phyloP scores from a whole-genome alignment of 2,797 vertebrate genomes.

The Sciurus carolinensis region DNA sequence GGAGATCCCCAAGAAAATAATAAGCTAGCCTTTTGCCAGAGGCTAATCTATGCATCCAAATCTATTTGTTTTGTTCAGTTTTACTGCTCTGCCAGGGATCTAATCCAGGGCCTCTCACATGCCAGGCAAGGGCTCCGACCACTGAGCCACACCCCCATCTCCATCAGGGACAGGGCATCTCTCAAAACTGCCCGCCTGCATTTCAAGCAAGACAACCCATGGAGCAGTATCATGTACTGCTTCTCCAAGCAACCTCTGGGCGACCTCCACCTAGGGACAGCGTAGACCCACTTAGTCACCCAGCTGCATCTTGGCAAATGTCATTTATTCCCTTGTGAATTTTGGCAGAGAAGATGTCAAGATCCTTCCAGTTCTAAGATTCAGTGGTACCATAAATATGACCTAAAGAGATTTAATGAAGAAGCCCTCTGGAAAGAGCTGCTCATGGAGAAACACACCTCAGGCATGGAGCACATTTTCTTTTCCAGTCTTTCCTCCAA shows the following conservation, averaged over 20 bases:
- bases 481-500: background rate
- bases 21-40: background rate
- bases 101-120: too few species aligned
- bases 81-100: too few species aligned
- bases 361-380: background rate
- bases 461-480: background rate
- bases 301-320: background rate
- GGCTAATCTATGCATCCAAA: background rate
- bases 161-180: background rate
- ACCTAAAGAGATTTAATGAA: background rate
- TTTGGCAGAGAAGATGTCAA: background rate
- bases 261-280: background rate
- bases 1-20: background rate
- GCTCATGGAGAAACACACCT: background rate
- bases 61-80: too few species aligned
- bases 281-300: accelerated
- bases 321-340: background rate
- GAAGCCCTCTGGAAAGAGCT: slow-evolving; percentile 37
- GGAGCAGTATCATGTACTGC: too few species aligned
- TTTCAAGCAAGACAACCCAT: background rate
- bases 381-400: background rate
- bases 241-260: background rate
- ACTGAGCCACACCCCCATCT: too few species aligned
- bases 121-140: too few species aligned
- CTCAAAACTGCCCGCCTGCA: background rate